Evolutionary conservation across 2,113 vertebrate species (phyloP).

Genomic region (Oryzias curvinotus): DNA sequence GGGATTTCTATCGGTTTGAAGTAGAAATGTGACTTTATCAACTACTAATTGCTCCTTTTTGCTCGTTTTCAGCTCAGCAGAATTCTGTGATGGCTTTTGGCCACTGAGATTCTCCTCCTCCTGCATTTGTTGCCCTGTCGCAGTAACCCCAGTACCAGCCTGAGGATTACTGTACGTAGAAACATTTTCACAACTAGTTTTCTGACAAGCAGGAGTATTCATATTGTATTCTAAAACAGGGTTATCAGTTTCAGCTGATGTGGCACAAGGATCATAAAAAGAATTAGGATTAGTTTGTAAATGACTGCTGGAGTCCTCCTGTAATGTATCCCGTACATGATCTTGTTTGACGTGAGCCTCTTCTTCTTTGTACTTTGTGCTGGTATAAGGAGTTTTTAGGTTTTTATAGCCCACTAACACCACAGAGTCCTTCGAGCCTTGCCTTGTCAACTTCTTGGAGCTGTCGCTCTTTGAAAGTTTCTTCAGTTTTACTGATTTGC

Average conservation of each 20-base stretch:
- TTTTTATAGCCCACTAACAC: slow-evolving; percentile 95
- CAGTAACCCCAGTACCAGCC: slow-evolving; percentile 77
- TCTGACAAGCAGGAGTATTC: slow-evolving; percentile 69
- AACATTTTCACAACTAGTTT: slow-evolving; percentile 69
- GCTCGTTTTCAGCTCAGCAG: slow-evolving; percentile 76
- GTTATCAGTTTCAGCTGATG: slow-evolving; percentile 71
- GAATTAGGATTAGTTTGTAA: slow-evolving; percentile 76
- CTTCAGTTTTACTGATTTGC: slow-evolving; percentile 92
- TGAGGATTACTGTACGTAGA: slow-evolving; percentile 76
- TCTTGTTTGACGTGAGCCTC: slow-evolving; percentile 74
- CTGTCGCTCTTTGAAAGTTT: slow-evolving; percentile 93
- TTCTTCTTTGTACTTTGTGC: slow-evolving; percentile 81
- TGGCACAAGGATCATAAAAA: slow-evolving; percentile 69
- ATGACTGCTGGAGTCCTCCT: slow-evolving; percentile 71
- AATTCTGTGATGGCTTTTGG: slow-evolving; percentile 56
- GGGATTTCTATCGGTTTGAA: slow-evolving; percentile 66
- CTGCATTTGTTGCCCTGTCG: slow-evolving; percentile 63
- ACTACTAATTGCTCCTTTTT: slow-evolving; percentile 77
- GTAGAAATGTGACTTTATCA: slow-evolving; percentile 81
- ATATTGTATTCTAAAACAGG: slow-evolving; percentile 67
- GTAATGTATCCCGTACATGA: slow-evolving; percentile 64
- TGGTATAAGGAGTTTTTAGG: slow-evolving; percentile 83
- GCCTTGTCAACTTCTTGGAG: slow-evolving; percentile 90
- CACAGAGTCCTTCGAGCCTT: slow-evolving; percentile 95
- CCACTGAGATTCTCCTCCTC: slow-evolving; percentile 60